Evolutionary conservation across 2,113 vertebrate genomes (phyloP).

Genomic region (Scomber colias): DNA sequence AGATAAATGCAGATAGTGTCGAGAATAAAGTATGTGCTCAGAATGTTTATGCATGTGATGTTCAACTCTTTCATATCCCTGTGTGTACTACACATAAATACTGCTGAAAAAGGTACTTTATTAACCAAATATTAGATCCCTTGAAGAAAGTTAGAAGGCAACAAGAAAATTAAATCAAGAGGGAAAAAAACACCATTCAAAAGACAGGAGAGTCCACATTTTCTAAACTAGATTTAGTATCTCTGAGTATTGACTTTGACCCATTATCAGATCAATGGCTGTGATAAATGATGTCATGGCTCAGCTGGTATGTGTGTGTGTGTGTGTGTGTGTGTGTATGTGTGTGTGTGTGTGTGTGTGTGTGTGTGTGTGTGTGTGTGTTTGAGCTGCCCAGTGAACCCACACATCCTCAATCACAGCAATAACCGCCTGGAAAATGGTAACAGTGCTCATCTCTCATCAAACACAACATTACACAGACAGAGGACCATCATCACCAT

Average conservation of each 20-base stretch:
- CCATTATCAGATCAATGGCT: conserved; percentile 13
- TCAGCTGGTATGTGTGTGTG: conserved; percentile 1
- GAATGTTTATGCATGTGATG: conserved; percentile 7
- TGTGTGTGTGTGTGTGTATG: not conserved
- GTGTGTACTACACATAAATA: conserved; percentile 14
- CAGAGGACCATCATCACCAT: conserved; percentile 25
- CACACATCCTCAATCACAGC: conserved; percentile 51
- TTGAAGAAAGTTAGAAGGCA: not conserved
- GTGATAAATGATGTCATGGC: conserved; percentile 18
- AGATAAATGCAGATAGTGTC: conserved; percentile 34
- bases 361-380: conserved; percentile 20
- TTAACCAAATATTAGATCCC: no score
- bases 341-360: conserved; percentile 10
- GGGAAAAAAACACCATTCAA: not conserved
- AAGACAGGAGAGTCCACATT: not conserved
- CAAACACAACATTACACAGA: conserved; percentile 51
- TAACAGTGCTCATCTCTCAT: conserved; percentile 56
- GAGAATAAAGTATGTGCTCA: conserved; percentile 20
- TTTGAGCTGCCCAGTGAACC: conserved; percentile 14
- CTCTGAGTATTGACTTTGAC: conserved; percentile 20
- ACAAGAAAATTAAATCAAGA: conserved; percentile 4
- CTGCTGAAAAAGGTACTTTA: not conserved
- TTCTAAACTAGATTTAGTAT: conserved; percentile 5
- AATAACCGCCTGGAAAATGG: conserved; percentile 63
- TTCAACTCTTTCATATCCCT: not conserved